Conservation (phyloP, 2,888 invertebrate genomes). For the Rugalucina vietnamica region DNA sequence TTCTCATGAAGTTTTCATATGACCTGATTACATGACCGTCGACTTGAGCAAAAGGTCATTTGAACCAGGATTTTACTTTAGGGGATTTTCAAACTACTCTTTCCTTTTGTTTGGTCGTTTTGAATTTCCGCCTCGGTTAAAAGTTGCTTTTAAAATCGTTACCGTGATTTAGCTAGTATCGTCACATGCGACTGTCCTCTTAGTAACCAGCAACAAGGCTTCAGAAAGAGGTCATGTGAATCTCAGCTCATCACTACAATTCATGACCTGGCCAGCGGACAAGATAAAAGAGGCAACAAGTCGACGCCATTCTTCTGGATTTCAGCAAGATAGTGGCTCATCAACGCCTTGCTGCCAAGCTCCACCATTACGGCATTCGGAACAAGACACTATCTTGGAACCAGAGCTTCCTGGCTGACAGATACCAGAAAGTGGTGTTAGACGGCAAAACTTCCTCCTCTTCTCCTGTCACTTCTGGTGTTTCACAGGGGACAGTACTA, state of each 20-base stretch:
- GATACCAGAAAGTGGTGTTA: slow-evolving; percentile 21
- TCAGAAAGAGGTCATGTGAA: slow-evolving; percentile 8
- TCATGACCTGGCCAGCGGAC: slow-evolving; percentile 17
- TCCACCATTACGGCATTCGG: slow-evolving; percentile 23
- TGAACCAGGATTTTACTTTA: too few relatives aligned
- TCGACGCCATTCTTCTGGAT: not conserved
- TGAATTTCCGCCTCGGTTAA: too few relatives aligned
- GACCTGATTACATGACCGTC: too few relatives aligned
- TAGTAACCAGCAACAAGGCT: slow-evolving; percentile 36
- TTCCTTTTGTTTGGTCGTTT: too few relatives aligned
- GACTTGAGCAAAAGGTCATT: too few relatives aligned
- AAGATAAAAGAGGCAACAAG: not conserved
- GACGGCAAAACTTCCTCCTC: not conserved
- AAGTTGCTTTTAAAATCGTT: too few relatives aligned
- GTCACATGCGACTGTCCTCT: too few relatives aligned
- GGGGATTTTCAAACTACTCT: too few relatives aligned
- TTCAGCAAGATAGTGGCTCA: slow-evolving; percentile 19
- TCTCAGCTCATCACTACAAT: slow-evolving; percentile 23
- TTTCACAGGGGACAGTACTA: slow-evolving; percentile 19
- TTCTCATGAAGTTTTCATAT: too few relatives aligned
- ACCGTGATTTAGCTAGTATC: too few relatives aligned
- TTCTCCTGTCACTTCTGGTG: slow-evolving; percentile 13
- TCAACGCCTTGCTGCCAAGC: slow-evolving; percentile 9
- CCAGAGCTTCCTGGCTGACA: slow-evolving; percentile 3
- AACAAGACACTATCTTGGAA: not conserved